Conservation (phyloP, 2,888 invertebrate species). For the Dermolepida albohirtum region DNA sequence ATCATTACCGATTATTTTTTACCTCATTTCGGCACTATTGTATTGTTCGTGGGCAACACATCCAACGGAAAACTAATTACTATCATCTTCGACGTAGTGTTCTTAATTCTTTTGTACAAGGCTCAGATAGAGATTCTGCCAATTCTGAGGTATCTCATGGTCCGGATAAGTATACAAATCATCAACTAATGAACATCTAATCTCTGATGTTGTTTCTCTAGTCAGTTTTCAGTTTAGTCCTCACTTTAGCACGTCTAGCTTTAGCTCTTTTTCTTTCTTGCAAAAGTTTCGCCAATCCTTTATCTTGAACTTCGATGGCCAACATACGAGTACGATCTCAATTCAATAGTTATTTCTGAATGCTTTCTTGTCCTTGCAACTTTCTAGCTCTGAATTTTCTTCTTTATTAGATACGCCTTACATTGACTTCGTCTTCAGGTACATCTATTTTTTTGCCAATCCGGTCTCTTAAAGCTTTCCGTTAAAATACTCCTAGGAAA, state of each 20-base stretch:
- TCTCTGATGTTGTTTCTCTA: conserved; percentile 58
- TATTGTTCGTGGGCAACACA: conserved; percentile 53
- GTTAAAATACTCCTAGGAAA: conserved; percentile 51
- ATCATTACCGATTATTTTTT: conserved; percentile 39
- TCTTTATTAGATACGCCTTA: conserved; percentile 71
- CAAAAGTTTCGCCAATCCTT: conserved; percentile 80
- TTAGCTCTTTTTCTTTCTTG: conserved; percentile 81
- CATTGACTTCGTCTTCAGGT: conserved; percentile 66
- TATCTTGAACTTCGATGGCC: conserved; percentile 84
- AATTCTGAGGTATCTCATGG: conserved; percentile 63
- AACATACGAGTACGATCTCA: conserved; percentile 74
- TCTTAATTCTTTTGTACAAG: conserved; percentile 27
- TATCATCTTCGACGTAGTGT: conserved; percentile 56
- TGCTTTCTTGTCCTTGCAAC: conserved; percentile 81
- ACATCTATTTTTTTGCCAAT: conserved; percentile 65
- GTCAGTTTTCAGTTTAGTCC: conserved; percentile 73
- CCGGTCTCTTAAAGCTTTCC: conserved; percentile 59
- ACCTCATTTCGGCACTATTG: conserved; percentile 48
- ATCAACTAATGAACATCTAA: conserved; percentile 58
- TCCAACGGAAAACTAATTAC: conserved; percentile 65
- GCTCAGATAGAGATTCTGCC: conserved; percentile 27
- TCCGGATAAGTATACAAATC: conserved; percentile 69
- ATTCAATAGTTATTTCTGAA: conserved; percentile 68
- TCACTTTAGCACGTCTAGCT: conserved; percentile 76
- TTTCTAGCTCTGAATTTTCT: conserved; percentile 81